These are phyloP conservation scores for Dasypogon diadema DNA, from an alignment of 2,888 invertebrate genomes.

Conservation along the genomic window DNA sequence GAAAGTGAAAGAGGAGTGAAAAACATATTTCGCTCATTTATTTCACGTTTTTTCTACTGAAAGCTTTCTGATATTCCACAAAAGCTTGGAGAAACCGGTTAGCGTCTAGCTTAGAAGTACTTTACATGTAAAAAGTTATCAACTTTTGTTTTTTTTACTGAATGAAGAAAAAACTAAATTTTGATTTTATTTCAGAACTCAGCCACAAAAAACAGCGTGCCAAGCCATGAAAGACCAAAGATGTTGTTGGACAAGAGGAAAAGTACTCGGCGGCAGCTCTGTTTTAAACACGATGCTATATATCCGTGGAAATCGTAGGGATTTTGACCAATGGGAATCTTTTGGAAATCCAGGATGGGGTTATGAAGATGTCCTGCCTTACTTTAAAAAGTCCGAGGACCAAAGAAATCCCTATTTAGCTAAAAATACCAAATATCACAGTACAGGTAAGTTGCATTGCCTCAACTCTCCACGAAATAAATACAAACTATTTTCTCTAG, in stretches of 20 bases:
- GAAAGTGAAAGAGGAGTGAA: background rate
- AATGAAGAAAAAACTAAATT: no score
- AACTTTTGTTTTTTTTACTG: no score
- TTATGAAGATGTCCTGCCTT: conserved; percentile 82
- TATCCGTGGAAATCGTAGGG: conserved; percentile 86
- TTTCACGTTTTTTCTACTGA: background rate
- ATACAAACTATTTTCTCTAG: conserved; percentile 59
- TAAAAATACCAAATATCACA: conserved; percentile 77
- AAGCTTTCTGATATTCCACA: background rate
- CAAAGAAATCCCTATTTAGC: conserved; percentile 91
- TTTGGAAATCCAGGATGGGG: conserved; percentile 91
- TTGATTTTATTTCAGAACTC: conserved; percentile 73
- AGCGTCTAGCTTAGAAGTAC: no score
- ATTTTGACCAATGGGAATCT: conserved; percentile 89
- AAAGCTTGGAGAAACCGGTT: background rate
- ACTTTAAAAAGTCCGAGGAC: conserved; percentile 89
- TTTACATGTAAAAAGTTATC: no score
- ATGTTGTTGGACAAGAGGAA: conserved; percentile 91
- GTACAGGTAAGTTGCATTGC: conserved; percentile 71
- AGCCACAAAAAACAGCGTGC: conserved; percentile 85
- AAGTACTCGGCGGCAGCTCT: conserved; percentile 88
- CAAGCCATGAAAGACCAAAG: conserved; percentile 87
- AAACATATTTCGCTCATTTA: background rate
- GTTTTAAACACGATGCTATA: conserved; percentile 93
- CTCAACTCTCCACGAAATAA: conserved; percentile 1